Evolutionary conservation across 1,140 invertebrate species (phyloP), one percentile per base, ranked within the genome.

Genomic region (Stenopsyche tienmushanensis): DNA sequence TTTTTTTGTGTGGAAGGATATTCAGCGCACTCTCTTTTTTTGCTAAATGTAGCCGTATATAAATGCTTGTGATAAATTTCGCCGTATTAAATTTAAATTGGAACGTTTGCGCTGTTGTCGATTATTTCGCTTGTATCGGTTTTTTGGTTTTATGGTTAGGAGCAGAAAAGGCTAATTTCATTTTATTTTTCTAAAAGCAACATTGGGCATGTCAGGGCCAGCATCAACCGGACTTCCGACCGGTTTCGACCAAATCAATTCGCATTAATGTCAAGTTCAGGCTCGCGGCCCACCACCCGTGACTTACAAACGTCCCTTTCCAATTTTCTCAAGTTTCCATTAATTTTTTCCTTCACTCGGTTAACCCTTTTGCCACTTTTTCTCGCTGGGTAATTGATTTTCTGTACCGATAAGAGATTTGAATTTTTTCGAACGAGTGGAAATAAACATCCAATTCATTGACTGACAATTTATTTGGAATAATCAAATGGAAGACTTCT

Each of bases 201-300:
- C 10, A 47, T 5, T 15, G 5, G 44, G 44, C 44, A 20, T 47
- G 44, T 18, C 44, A 47, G 10, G 10, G 44, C 10, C 44, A 47
- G 44, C 44, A 15, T 15, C 44, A n/a, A 54, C 47, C 47, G 47
- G 47, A 49, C 47, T 49, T 49, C 5, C 29, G 21, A 25, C 59
- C 54, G 26, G 50, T 64, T 52, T 44, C 53, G 24, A 34, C 66
- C 60, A 63, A 67, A 67, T 67, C 66, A 67, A 67, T 67, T 64
- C 66, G 66, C 66, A 67, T 67, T 67, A 67, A 67, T 67, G 66
- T 67, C 66, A 63, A 59, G 52, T 64, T 63, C 66, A 67, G 66
- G 54, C 49, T 34, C 54, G 42, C 54, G 54, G 13, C 45, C 39
- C 25, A 18, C 64, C 26, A 42, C 29, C 58, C 24, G 45, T 39